phyloP scores from a whole-genome alignment of 2,888 invertebrate species.

The Apotomis betuletana region DNA sequence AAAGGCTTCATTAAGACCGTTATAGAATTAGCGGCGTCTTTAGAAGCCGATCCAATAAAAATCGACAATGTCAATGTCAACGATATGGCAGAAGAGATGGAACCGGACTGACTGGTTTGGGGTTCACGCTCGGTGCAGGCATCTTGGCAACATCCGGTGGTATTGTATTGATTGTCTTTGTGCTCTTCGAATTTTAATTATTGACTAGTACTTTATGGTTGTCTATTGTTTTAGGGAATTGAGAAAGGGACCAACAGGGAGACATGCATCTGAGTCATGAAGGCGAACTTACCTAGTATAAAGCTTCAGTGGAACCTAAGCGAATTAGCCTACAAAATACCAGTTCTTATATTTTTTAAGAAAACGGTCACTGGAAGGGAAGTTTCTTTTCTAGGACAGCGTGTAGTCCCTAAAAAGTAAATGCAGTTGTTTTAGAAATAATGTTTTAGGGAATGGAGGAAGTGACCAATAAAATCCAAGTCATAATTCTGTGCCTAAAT shows the following conservation, averaged over 20 bases:
- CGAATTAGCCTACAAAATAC: no score
- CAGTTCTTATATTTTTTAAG: no score
- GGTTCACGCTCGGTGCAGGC: slow-evolving; percentile 23
- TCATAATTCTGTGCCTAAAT: neutral
- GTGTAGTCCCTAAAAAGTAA: no score
- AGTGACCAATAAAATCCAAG: no score
- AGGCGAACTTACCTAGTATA: no score
- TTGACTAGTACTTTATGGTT: neutral
- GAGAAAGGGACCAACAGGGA: neutral
- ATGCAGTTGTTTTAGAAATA: no score
- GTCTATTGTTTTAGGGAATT: neutral
- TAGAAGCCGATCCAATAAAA: slow-evolving; percentile 23
- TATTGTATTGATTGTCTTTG: slow-evolving; percentile 24
- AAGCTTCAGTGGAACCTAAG: no score
- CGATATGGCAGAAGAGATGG: slow-evolving; percentile 30
- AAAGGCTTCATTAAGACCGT: slow-evolving; percentile 13
- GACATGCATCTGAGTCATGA: no score
- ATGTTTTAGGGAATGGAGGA: no score
- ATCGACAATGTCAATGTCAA: slow-evolving; percentile 38
- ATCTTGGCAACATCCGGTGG: slow-evolving; percentile 36
- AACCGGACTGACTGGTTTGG: slow-evolving; percentile 37
- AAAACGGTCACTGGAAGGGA: no score
- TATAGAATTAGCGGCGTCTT: slow-evolving; percentile 18
- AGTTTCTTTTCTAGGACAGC: no score
- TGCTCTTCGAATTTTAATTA: slow-evolving; percentile 14